Percentiles rank a stretch among this genome's conserved stretches.
phyloP scores from a whole-genome alignment of 2,797 vertebrate species.

The Tenualosa ilisha region DNA sequence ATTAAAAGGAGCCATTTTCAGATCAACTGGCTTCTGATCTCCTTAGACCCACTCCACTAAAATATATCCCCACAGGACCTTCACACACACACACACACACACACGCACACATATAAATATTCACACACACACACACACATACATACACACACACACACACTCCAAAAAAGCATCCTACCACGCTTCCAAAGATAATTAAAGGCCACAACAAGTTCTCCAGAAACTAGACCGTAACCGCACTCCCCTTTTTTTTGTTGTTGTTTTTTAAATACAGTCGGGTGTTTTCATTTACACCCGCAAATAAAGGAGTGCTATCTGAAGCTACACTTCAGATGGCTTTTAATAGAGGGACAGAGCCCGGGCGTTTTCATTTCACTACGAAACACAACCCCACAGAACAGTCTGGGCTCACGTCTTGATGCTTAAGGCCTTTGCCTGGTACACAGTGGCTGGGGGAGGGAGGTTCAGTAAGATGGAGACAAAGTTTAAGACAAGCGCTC shows the following conservation, averaged over 20 bases:
- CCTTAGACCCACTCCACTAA: background rate
- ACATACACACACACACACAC: background rate
- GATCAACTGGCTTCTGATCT: slow-evolving; percentile 27
- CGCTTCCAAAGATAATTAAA: background rate
- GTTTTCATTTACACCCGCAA: slow-evolving; percentile 6
- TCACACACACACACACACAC: background rate
- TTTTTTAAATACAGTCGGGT: background rate
- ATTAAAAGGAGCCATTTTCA: slow-evolving; percentile 52
- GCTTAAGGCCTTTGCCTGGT: background rate
- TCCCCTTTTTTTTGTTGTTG: background rate
- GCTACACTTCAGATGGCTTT: background rate
- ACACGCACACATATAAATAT: background rate
- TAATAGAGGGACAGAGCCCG: background rate
- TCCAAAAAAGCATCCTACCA: background rate
- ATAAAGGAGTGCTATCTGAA: background rate
- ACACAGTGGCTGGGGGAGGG: background rate
- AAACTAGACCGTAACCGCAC: background rate
- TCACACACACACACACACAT: background rate
- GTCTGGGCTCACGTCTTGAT: background rate
- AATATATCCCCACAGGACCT: background rate
- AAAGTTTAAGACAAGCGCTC: slow-evolving; percentile 39
- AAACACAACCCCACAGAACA: background rate
- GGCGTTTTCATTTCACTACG: background rate
- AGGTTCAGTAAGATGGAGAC: slow-evolving; percentile 24
- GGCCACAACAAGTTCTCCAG: background rate